Evolutionary conservation across 2,113 vertebrate species (phyloP).

Genomic region (human (Homo sapiens)): GRCh38 chrX:43168001-43168500

Average conservation of each 20-base stretch:
- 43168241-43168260: background rate
- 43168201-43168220: background rate
- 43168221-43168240: background rate
- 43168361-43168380: constrained; percentile 20
- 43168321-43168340: background rate
- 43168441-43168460: constrained; percentile 76
- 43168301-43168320: background rate
- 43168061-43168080: background rate
- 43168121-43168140: constrained; percentile 10
- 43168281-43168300: background rate
- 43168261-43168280: background rate
- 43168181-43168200: background rate
- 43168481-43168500: constrained; percentile 88
- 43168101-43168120: background rate
- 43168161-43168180: constrained; percentile 2
- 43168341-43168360: background rate
- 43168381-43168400: constrained; percentile 58
- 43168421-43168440: constrained; percentile 62
- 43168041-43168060: background rate
- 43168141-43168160: background rate
- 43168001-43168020: constrained; percentile 22
- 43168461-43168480: constrained; percentile 79
- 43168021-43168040: background rate
- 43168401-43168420: constrained; percentile 72
- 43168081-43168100: constrained; percentile 35